phyloP scores from a whole-genome alignment of 2,113 vertebrate species.

The Leptosomus discolor region DNA sequence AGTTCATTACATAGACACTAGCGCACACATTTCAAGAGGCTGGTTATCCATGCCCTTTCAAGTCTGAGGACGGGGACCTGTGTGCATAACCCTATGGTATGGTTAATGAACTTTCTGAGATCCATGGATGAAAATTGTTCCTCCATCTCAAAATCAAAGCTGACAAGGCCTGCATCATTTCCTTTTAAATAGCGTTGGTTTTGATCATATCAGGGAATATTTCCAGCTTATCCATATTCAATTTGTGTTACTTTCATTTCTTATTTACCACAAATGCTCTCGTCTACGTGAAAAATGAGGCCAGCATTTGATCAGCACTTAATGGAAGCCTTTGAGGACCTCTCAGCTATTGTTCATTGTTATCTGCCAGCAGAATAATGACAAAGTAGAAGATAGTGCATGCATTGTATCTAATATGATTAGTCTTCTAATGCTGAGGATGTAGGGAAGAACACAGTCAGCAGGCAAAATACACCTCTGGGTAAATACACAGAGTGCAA shows the following conservation, averaged over 20 bases:
- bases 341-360: not conserved
- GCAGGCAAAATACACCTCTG: not conserved
- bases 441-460: not conserved
- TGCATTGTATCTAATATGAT: not conserved
- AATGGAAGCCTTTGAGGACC: not conserved
- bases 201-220: not conserved
- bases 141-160: not conserved
- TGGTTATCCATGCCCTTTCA: not conserved
- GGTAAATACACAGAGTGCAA: not conserved
- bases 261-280: not conserved
- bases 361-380: not conserved
- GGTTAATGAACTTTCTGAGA: not conserved
- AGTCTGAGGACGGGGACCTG: not conserved
- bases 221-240: not conserved
- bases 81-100: not conserved
- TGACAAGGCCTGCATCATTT: not conserved
- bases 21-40: not conserved
- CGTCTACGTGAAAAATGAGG: not conserved
- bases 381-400: not conserved
- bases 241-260: not conserved
- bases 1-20: not conserved
- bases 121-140: not conserved
- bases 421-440: not conserved
- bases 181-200: not conserved
- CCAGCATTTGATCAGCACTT: not conserved